A percentile compares a stretch with the other conserved stretches of the same genome.
Evolutionary conservation across 2,797 vertebrate genomes (phyloP).

Genomic region (Cygnus olor): DNA sequence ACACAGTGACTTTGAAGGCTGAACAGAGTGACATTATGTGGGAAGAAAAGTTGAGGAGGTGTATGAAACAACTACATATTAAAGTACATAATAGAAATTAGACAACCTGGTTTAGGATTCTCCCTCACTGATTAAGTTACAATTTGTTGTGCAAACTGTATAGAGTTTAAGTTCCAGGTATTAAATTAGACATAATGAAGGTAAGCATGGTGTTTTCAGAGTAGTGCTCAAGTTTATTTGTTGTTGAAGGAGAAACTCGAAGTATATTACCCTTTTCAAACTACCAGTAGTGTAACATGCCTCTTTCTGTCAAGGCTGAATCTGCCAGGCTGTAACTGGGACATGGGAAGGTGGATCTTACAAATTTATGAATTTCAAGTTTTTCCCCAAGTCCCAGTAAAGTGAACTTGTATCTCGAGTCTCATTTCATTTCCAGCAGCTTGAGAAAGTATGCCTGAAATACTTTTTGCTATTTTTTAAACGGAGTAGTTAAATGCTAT

Average conservation of each 20-base stretch:
- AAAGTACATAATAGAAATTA: neutral
- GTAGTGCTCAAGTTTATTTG: neutral
- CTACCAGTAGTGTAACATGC: neutral
- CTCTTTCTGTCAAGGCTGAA: neutral
- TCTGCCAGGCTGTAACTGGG: neutral
- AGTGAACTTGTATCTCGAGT: neutral
- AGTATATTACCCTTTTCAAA: neutral
- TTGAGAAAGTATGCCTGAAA: neutral
- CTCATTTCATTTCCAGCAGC: neutral
- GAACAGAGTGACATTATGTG: rapidly evolving
- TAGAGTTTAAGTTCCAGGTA: neutral
- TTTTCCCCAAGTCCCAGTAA: neutral
- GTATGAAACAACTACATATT: neutral
- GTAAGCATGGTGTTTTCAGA: neutral
- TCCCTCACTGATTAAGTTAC: neutral
- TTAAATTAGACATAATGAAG: neutral
- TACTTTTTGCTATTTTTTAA: neutral
- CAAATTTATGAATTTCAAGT: neutral
- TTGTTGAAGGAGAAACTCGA: neutral
- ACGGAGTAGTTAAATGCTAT: neutral
- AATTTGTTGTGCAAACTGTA: neutral
- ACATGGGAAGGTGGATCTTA: neutral
- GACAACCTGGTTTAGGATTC: rapidly evolving
- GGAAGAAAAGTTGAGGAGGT: neutral
- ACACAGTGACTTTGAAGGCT: neutral